Evolutionary conservation across 2,797 vertebrate genomes (phyloP).

Genomic region (Otolemur crassicaudatus): DNA sequence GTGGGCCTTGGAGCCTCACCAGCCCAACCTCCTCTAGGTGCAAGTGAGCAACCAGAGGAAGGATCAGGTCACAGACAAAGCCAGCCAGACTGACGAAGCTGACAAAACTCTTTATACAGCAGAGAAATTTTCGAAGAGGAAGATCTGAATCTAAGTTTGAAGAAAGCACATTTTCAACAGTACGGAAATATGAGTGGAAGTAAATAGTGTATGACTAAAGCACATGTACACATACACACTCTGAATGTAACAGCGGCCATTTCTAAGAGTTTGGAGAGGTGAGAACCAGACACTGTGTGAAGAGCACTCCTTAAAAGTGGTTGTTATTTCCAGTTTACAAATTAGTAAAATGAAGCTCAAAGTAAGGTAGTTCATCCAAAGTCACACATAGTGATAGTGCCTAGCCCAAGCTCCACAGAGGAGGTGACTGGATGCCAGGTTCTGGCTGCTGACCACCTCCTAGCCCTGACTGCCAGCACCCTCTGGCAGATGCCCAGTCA

Average conservation of each 20-base stretch:
- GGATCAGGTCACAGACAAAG: background rate
- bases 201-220: background rate
- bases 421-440: background rate
- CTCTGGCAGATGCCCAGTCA: background rate
- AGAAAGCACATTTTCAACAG: background rate
- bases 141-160: background rate
- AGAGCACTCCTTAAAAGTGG: background rate
- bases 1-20: background rate
- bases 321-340: background rate
- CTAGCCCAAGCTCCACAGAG: background rate
- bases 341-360: constrained; percentile 33
- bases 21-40: background rate
- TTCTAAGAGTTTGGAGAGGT: background rate
- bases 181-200: background rate
- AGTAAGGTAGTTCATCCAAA: background rate
- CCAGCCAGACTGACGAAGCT: background rate
- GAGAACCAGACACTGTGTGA: background rate
- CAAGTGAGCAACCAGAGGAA: background rate
- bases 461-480: background rate
- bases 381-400: background rate
- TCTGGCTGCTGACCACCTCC: background rate
- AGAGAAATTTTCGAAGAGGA: background rate
- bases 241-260: background rate
- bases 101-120: background rate
- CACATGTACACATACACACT: background rate